Evolutionary conservation across 2,888 invertebrate genomes (phyloP), one percentile per base, ranked within the genome.

Genomic region (Cheilosia urbana): DNA sequence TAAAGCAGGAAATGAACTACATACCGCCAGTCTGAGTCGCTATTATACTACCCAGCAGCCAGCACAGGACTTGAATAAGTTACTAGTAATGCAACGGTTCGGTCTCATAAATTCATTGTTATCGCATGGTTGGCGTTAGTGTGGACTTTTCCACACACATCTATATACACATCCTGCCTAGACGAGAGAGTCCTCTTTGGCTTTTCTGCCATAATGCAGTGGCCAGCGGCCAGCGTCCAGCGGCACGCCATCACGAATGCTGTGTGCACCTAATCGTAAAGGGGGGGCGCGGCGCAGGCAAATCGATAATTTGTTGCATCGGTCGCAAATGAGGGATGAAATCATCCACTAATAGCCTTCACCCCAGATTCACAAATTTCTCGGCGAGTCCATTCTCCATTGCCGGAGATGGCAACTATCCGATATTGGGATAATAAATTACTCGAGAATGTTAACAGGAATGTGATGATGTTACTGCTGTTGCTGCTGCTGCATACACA

Each of bases 391-490:
- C 72, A 71, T 57, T 34, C 68, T 68, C 71, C 72, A 71, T 57
- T 34, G 58, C 72, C 81, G 62, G 76, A 72, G 80, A 85, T 81
- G 66, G 57, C 24, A 65, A 75, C 66, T 71, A 80, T 66, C 58
- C 66, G 85, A 81, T 85, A 85, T 85, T 76, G 76, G 85, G 76
- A 85, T 85, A 85, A 85, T 85, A 85, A 85, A 85, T 85, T 81
- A 77, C 72, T 72, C 60, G 9, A 68, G 51, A 72, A 85, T 80
- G 80, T 85, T 81, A 80, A 81, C 81, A 58, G 57, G 76, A 81
- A 85, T 85, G 71, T 68, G 62, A 72, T 49, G 66, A 62, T 81
- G 71, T 60, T 55, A 40, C 49, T 37, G 37, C n/a, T 58, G 37
- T 60, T 55, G 49, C 49, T 37, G 37, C n/a, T 58, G 37, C 57